phyloP scores from a whole-genome alignment of 2,113 vertebrate genomes.

The Psammodynastes pulverulentus region DNA sequence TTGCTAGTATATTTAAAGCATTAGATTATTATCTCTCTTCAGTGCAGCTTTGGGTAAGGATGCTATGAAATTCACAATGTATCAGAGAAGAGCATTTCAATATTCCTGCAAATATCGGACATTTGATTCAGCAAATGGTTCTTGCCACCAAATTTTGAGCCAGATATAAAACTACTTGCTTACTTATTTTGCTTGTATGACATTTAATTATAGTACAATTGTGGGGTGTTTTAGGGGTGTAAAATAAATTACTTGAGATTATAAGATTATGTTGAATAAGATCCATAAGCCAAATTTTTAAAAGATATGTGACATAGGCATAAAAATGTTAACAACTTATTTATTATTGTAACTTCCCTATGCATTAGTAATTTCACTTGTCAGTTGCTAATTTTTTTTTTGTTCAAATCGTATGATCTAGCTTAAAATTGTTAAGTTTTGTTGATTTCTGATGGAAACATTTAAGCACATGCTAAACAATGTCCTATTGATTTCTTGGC shows the following conservation, averaged over 20 bases:
- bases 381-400: slow-evolving; percentile 32
- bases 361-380: slow-evolving; percentile 40
- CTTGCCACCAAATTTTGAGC: not conserved
- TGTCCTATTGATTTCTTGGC: slow-evolving; percentile 19
- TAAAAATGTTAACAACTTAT: slow-evolving; percentile 23
- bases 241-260: slow-evolving; percentile 14
- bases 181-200: not conserved
- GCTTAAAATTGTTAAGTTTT: slow-evolving; percentile 23
- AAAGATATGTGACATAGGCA: slow-evolving; percentile 20
- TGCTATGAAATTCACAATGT: not conserved
- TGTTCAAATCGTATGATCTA: slow-evolving; percentile 24
- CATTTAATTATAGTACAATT: not conserved
- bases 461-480: slow-evolving; percentile 21
- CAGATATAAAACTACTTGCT: not conserved
- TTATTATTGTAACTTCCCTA: slow-evolving; percentile 8
- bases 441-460: slow-evolving; percentile 45
- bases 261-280: slow-evolving; percentile 18
- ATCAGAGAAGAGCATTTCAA: not conserved
- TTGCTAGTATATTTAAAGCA: not conserved
- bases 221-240: not conserved
- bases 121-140: not conserved
- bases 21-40: not conserved
- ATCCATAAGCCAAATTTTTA: slow-evolving; percentile 27
- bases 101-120: not conserved
- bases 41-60: not conserved